Conservation (phyloP, 2,888 invertebrate genomes). For the Galerucella nymphaeae region DNA sequence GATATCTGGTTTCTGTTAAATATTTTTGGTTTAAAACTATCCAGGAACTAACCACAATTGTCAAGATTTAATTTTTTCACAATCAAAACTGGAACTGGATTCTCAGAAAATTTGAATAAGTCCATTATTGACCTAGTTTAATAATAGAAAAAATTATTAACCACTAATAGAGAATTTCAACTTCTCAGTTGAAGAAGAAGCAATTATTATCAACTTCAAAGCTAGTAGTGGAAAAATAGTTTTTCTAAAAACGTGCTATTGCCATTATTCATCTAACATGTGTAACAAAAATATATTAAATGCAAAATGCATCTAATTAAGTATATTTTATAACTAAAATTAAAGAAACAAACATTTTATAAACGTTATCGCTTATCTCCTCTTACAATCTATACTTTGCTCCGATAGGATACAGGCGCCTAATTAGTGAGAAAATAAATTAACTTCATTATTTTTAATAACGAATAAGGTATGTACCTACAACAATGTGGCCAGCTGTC, state of each 20-base stretch:
- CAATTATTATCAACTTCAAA: too few species aligned
- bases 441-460: conserved; percentile 46
- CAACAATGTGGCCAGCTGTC: conserved; percentile 44
- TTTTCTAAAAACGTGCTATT: neutral
- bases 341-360: conserved; percentile 42
- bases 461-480: conserved; percentile 45
- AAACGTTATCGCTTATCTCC: conserved; percentile 44
- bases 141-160: too few species aligned
- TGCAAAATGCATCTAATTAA: conserved; percentile 35
- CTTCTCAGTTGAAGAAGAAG: too few species aligned
- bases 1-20: too few species aligned
- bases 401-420: conserved; percentile 42
- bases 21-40: too few species aligned
- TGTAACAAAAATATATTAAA: conserved; percentile 10
- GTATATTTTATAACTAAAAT: conserved; percentile 39
- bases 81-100: too few species aligned
- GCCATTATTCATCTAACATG: conserved; percentile 18
- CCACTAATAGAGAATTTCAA: too few species aligned
- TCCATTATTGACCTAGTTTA: too few species aligned
- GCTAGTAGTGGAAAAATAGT: too few species aligned
- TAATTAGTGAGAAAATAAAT: conserved; percentile 51
- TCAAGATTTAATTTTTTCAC: too few species aligned
- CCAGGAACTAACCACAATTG: too few species aligned
- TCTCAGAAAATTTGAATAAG: too few species aligned
- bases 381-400: conserved; percentile 43